phyloP scores from a whole-genome alignment of 2,888 invertebrate genomes.

The Philopedon plagiatum region DNA sequence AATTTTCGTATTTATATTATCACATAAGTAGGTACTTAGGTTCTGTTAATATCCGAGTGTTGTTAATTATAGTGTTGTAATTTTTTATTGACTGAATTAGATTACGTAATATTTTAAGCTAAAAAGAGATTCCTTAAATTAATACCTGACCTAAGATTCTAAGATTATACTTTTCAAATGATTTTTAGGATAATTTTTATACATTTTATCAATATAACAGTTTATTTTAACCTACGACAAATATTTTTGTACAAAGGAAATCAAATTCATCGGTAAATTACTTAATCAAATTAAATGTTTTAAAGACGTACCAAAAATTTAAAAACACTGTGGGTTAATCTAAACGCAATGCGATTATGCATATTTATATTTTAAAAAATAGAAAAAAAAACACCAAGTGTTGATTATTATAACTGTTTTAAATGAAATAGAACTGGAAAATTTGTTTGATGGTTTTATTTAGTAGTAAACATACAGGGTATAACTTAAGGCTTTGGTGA shows the following conservation, averaged over 20 bases:
- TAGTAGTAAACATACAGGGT: too few species aligned
- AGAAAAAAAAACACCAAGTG: constrained; percentile 32
- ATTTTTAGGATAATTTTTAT: constrained; percentile 40
- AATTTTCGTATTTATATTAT: constrained; percentile 18
- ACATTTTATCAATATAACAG: constrained; percentile 31
- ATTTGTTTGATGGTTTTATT: not conserved
- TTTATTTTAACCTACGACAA: constrained; percentile 38
- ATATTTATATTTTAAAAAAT: constrained; percentile 14
- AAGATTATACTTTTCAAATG: constrained; percentile 30
- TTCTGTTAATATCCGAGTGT: constrained; percentile 37
- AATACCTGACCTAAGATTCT: constrained; percentile 31
- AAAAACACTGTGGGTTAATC: constrained; percentile 27
- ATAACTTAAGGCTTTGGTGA: too few species aligned
- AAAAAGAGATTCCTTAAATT: constrained; percentile 25
- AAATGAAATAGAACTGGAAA: constrained; percentile 23
- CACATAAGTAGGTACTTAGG: constrained; percentile 25
- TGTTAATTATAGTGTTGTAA: constrained; percentile 29
- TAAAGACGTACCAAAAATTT: not conserved
- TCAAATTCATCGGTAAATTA: not conserved
- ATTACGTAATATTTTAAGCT: constrained; percentile 13
- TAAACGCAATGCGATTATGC: constrained; percentile 13
- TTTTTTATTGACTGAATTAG: constrained; percentile 43
- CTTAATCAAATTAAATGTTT: constrained; percentile 10
- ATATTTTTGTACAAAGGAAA: constrained; percentile 32
- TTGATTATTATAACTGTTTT: constrained; percentile 40